A percentile compares a stretch with the other conserved stretches of the same genome.
phyloP scores from a whole-genome alignment of 2,797 vertebrate genomes.

The Benthosema pterotum region DNA sequence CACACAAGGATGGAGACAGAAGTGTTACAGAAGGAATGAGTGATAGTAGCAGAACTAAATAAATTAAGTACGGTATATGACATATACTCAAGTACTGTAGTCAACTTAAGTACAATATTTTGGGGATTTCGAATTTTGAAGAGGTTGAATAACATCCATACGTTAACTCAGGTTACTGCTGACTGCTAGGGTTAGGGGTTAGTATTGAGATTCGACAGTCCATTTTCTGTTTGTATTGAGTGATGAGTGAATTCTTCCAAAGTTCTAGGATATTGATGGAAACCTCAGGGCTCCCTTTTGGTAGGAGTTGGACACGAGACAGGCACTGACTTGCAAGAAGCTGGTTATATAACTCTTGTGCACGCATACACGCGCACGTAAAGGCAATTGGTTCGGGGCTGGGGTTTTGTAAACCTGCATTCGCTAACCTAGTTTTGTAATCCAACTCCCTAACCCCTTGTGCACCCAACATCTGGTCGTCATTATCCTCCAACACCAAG shows the following conservation, averaged over 20 bases:
- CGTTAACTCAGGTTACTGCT: too few species aligned
- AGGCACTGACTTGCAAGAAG: conserved; percentile 46
- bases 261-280: conserved; percentile 11
- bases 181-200: too few species aligned
- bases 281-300: conserved; percentile 34
- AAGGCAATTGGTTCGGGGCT: neutral
- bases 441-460: conserved; percentile 35
- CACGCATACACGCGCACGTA: neutral
- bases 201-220: too few species aligned
- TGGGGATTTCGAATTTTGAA: too few species aligned
- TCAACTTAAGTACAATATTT: too few species aligned
- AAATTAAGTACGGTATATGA: too few species aligned
- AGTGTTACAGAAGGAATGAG: neutral
- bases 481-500: conserved; percentile 23
- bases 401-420: conserved; percentile 13
- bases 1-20: conserved; percentile 31
- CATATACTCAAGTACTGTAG: too few species aligned
- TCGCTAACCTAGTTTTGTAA: conserved; percentile 59
- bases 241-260: neutral
- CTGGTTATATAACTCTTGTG: conserved; percentile 55
- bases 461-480: conserved; percentile 52
- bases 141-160: too few species aligned
- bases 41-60: neutral
- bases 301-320: conserved; percentile 14
- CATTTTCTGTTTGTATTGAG: too few species aligned